Evolutionary conservation across 2,888 invertebrate species (phyloP), one percentile per base, ranked within the genome.

Genomic region (Amphipyra berbera): DNA sequence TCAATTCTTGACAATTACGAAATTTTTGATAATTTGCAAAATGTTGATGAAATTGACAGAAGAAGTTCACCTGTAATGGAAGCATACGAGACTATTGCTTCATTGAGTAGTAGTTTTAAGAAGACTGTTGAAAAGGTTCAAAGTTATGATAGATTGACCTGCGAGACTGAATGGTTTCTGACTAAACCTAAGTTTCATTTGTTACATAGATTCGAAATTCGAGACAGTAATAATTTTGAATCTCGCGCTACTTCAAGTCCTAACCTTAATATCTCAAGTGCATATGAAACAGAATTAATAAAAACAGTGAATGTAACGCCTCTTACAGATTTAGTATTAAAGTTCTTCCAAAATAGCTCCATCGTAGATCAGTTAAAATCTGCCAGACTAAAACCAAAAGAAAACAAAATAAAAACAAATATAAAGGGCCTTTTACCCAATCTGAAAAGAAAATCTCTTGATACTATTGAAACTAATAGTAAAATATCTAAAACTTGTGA

Each of bases 61-160:
- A 81, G 73, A 61, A 85, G 67, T 66, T 90, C 90, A 12, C 90
- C 91, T 10, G 89, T 90, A 2, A 88, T 90, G 74, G 83, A 85
- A 60, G 77, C 81, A 30, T 87, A 79, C 68, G 88, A 90, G 35
- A 63, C 76, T 5, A 82, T 90, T 54, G 83, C 60, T 15, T 50
- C 57, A 21, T 47, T 56, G 12, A 45, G 6, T 15, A 41, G 13
- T 41, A n/a, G 6, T 27, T 40, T 6, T 9, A 40, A 54, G 14
- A 12, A 47, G 33, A 12, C 48, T 40, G n/a, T 21, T 9, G 37
- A 46, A 27, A 66, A 52, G 14, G 15, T 12, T 33, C 10, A n/a
- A 5, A 42, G 8, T 7, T 4, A 15, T 33, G 46, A 55, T 15
- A 48, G n/a, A 35, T 54, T 21, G 15, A 44, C 5, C 0, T 76